Conservation (phyloP, 1,140 invertebrate genomes). For the Harpegnathos saltator region DNA sequence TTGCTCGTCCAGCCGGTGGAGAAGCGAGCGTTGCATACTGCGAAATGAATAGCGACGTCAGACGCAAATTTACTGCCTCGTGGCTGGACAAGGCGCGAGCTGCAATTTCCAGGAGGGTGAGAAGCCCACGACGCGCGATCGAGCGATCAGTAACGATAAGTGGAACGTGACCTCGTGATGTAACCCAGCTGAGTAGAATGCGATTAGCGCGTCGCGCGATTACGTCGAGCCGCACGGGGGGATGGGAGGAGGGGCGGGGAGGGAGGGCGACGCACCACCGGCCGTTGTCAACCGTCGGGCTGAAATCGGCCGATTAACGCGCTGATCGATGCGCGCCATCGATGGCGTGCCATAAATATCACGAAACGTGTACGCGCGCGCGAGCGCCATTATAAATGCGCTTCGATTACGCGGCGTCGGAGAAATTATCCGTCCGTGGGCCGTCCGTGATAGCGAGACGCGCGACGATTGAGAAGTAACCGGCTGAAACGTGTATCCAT, state of each 20-base stretch:
- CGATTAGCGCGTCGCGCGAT: constrained; percentile 2
- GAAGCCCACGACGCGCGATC: too few relatives aligned
- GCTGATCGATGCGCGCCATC: constrained; percentile 31
- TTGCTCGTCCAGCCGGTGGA: too few relatives aligned
- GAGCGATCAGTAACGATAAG: constrained; percentile 3
- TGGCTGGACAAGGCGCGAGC: too few relatives aligned
- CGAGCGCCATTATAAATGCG: constrained; percentile 36
- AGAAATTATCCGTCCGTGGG: constrained; percentile 42
- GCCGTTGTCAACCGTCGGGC: not conserved
- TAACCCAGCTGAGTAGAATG: constrained; percentile 3
- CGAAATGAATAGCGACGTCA: too few relatives aligned
- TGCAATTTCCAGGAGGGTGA: too few relatives aligned
- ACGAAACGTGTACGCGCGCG: not conserved
- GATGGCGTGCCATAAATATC: constrained; percentile 28
- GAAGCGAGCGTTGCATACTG: too few relatives aligned
- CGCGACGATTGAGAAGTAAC: constrained; percentile 71
- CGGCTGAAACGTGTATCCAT: constrained; percentile 68
- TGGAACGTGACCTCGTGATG: constrained; percentile 50
- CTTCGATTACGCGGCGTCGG: constrained; percentile 25
- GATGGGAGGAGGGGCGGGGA: too few relatives aligned
- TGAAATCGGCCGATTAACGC: constrained; percentile 20
- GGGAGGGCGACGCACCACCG: too few relatives aligned
- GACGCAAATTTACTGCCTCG: too few relatives aligned
- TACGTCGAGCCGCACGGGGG: not conserved
- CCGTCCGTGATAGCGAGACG: constrained; percentile 55